Conservation (phyloP, 1,140 invertebrate genomes). For the Parasteatoda tepidariorum region DNA sequence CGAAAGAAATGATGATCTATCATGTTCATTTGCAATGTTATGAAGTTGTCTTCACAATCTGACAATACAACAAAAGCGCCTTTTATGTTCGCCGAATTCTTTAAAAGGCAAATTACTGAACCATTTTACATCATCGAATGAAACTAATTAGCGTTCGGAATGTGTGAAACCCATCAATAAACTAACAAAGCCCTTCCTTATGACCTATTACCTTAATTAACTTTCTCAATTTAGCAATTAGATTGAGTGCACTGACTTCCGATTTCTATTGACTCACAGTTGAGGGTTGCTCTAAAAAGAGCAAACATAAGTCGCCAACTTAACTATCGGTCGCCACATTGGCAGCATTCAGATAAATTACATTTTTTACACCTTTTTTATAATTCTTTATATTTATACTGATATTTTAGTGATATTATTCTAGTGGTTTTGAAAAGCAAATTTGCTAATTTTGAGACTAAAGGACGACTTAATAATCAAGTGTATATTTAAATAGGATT, state of each 20-base stretch:
- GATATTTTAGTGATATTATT: too few relatives aligned
- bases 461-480: too few relatives aligned
- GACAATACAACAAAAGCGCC: constrained; percentile 51
- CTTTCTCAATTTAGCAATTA: constrained; percentile 59
- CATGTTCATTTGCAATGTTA: constrained; percentile 54
- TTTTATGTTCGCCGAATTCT: constrained; percentile 52
- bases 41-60: constrained; percentile 53
- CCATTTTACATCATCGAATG: constrained; percentile 49
- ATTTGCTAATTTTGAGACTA: too few relatives aligned
- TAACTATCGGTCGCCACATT: neutral
- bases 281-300: constrained; percentile 12
- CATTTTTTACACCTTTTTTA: too few relatives aligned
- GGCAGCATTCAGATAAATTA: too few relatives aligned
- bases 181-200: constrained; percentile 55
- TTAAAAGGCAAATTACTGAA: constrained; percentile 55
- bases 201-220: constrained; percentile 61
- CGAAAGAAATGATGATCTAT: too few relatives aligned
- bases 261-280: constrained; percentile 44
- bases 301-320: too few relatives aligned
- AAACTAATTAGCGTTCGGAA: constrained; percentile 55
- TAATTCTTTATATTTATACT: too few relatives aligned
- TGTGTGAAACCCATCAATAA: constrained; percentile 60
- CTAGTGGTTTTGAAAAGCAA: too few relatives aligned
- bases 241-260: constrained; percentile 57
- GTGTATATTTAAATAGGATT: too few relatives aligned